These are phyloP conservation scores for Amazona finschi DNA, from an alignment of 2,797 vertebrate species.

Conservation along the genomic window DNA sequence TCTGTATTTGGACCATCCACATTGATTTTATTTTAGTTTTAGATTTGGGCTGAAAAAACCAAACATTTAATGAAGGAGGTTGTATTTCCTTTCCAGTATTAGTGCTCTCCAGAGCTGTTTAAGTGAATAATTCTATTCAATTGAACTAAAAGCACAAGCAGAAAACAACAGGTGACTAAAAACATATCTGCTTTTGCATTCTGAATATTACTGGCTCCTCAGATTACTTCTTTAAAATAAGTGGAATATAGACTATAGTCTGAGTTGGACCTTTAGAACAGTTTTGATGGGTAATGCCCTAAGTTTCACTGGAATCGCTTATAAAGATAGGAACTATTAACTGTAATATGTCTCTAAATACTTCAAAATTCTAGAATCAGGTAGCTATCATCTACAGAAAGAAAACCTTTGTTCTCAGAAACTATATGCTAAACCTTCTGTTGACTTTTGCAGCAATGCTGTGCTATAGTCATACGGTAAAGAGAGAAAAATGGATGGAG, in stretches of 20 bases:
- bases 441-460: neutral
- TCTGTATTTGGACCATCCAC: constrained; percentile 38
- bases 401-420: neutral
- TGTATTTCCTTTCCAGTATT: neutral
- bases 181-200: neutral
- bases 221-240: neutral
- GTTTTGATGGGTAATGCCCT: neutral
- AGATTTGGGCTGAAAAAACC: neutral
- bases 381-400: neutral
- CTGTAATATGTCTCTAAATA: neutral
- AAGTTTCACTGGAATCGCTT: neutral
- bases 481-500: neutral
- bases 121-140: neutral
- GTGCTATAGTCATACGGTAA: neutral
- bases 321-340: neutral
- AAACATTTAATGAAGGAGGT: neutral
- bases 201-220: neutral
- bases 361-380: neutral
- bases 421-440: neutral
- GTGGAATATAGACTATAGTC: neutral
- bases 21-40: constrained; percentile 29
- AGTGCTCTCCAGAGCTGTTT: neutral
- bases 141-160: neutral
- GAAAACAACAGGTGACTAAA: neutral
- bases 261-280: neutral